A percentile compares a stretch with the other conserved stretches of the same genome.
Conservation (phyloP, 2,113 vertebrate genomes). For the Sander lucioperca region DNA sequence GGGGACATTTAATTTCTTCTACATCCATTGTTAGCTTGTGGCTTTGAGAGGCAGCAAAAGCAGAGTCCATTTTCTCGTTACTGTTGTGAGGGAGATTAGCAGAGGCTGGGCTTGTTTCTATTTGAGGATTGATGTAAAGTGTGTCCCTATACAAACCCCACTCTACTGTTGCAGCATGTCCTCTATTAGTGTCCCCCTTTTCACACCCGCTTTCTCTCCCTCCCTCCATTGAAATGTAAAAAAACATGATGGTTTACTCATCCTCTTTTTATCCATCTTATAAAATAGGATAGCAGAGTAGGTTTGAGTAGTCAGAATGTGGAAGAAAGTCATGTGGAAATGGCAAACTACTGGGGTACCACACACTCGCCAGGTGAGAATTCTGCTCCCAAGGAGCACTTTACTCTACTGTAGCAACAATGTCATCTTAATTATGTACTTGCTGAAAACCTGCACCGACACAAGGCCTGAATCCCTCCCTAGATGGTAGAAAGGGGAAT, state of each 20-base stretch:
- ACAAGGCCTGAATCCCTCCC: constrained; percentile 50
- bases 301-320: background rate
- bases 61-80: constrained; percentile 64
- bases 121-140: constrained; percentile 78
- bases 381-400: constrained; percentile 51
- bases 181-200: constrained; percentile 3
- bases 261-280: constrained; percentile 14
- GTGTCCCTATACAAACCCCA: constrained; percentile 56
- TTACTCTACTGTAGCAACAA: constrained; percentile 48
- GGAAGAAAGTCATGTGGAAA: constrained; percentile 12
- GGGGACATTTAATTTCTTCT: constrained; percentile 77
- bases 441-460: constrained; percentile 39
- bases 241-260: constrained; percentile 12
- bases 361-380: constrained; percentile 57
- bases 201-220: background rate
- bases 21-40: constrained; percentile 66
- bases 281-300: background rate
- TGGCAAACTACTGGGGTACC: constrained; percentile 36
- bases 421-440: constrained; percentile 79
- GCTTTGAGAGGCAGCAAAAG: constrained; percentile 66
- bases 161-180: constrained; percentile 36
- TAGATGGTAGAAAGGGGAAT: constrained; percentile 49
- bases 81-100: constrained; percentile 73
- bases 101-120: constrained; percentile 70
- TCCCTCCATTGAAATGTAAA: constrained; percentile 31